Base-by-base conservation (phyloP, 2,888 invertebrate genomes). In the Chamaedrilus cognettii region DNA sequence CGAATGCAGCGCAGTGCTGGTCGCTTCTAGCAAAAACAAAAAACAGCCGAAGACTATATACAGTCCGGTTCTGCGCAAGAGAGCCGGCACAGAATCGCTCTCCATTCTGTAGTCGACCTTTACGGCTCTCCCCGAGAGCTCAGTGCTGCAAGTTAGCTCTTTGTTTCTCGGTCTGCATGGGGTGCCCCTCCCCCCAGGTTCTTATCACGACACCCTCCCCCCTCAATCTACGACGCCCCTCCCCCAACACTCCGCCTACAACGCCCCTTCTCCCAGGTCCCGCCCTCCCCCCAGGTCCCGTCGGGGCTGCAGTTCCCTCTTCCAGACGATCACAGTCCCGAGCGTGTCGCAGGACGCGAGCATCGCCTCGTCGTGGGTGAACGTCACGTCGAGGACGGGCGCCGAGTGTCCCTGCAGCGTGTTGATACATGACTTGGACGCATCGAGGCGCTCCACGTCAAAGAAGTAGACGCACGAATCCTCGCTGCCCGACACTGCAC, bases 301-400 rank as follows among this genome's bases (percentile, higher is more conserved):
- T 15, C 7, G 7, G 1, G 33, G 15, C 64, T 30, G 66, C 62
- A 68, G 68, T 57, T 83, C 82, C 50, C 83, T 72, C 68, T 83
- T 83, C 84, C 84, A 84, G 3, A 84, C 79, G 51, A 85, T 84
- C 2, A 84, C 83, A 71, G 79, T 79, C 4, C 84, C 93, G 74
- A 91, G 88, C 63, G 90, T 86, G 86, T 94, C 94, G 80, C 91
- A 91, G 34, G 92, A 91, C 50, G 93, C 93, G 70, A 94, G 85
- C 73, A 93, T 86, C 78, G 91, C 91, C 86, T 94, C 93, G 83
- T 93, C 92, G 84, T 92, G 92, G 85, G 93, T 93, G 84, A 94
- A 93, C 75, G 90, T 90, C 33, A 93, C 90, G 63, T 92, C 91
- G 28, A 93, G 85, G 63, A 93, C 91, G 0, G 93, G 89, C n/a